These are phyloP conservation scores for Stichodactyla helianthus DNA, from an alignment of 64 coral and sea anemone genomes.

Conservation along the genomic window DNA sequence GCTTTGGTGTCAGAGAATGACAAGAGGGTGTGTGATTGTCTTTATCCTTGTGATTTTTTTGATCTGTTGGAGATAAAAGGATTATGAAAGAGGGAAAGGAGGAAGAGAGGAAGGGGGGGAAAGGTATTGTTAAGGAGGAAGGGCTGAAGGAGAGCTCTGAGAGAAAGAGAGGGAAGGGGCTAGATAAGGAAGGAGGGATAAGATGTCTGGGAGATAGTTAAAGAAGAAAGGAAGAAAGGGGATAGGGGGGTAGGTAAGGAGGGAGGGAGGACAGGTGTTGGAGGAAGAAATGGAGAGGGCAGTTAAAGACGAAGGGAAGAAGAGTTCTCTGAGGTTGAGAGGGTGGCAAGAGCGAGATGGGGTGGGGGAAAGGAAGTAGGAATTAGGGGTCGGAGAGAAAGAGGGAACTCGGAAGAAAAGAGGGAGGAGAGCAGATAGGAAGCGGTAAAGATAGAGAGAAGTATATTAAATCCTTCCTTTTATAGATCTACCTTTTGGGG, in stretches of 20 bases:
- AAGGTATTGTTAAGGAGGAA: not conserved
- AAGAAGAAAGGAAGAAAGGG: not conserved
- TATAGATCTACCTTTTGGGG: no score
- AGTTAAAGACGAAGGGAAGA: no score
- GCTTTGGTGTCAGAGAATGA: slow-evolving; percentile 98
- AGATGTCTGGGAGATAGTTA: not conserved
- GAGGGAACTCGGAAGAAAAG: not conserved
- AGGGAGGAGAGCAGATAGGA: not conserved
- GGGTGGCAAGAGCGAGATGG: no score
- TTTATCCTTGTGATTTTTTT: not conserved
- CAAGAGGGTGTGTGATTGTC: slow-evolving; percentile 62
- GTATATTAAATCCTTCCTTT: no score
- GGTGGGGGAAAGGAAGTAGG: no score
- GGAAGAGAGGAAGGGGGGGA: not conserved
- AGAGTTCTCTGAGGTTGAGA: no score
- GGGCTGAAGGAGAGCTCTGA: not conserved
- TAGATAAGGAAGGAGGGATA: not conserved
- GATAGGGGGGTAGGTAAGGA: not conserved
- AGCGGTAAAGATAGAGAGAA: no score
- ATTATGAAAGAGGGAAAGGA: not conserved
- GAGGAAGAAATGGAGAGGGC: no score
- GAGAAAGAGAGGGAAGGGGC: no score
- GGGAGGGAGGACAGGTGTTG: not conserved
- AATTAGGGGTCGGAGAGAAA: no score
- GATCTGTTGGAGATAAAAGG: not conserved